Evolutionary conservation across 2,113 vertebrate genomes (phyloP), one percentile per base, ranked within the genome.

Genomic region (Phodopus roborovskii): DNA sequence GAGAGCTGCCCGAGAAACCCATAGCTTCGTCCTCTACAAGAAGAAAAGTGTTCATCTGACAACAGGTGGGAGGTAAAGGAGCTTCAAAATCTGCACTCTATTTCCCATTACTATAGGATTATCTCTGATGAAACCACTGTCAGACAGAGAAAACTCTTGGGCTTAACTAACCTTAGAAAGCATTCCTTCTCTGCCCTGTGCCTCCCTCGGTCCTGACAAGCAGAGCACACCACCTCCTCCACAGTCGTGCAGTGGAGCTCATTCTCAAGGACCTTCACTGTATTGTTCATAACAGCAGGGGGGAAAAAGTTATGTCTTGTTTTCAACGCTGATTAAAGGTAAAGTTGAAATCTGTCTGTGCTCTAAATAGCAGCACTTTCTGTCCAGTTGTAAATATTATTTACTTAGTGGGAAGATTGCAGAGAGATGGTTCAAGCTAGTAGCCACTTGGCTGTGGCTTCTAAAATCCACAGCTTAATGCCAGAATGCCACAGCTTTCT

Each of bases 241-340:
- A 58, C 17, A 42, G 83, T 48, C 15, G 88, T 6, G 22, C 26
- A 19, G 50, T 70, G 39, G 5, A 33, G 56, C 88, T 79, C 36
- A 68, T 62, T 74, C 60, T 50, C 45, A 90, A 92, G 50, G 88
- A 28, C 71, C 86, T 95, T 91, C 42, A 95, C 84, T 77, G 58
- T 50, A 66, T 13, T 36, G 22, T 15, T 81, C 58, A 94, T 92
- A 68, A 45, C 39, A 91, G 66, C 53, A 60, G 36, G 50, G 50
- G 50, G 50, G 92, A 94, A 95, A 39, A 53, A 2, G 33, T 78
- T 92, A 74, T 78, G 39, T 56, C 73, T 68, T 90, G 39, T 90
- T 95, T 83, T 26, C 85, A 88, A 64, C 28, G 60, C 70, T 89
- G 92, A 75, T 84, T 94, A 90, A 92, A 84, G 30, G 92, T 45